These are phyloP conservation scores for Numida meleagris DNA, from an alignment of 2,113 vertebrate species.

Conservation along the genomic window DNA sequence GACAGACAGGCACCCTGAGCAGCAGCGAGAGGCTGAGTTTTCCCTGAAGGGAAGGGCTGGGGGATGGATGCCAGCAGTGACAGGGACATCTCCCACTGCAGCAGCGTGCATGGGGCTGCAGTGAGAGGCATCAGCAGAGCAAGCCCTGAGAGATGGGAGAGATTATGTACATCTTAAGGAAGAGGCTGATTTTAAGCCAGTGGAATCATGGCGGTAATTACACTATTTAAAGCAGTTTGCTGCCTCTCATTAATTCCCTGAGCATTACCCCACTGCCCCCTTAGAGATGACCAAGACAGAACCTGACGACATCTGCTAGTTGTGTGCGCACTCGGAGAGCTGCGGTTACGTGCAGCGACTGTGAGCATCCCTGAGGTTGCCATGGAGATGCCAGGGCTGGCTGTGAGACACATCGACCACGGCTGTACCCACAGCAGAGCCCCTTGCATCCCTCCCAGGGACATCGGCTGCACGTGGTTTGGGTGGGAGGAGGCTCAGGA, in stretches of 20 bases:
- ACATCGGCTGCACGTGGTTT: neutral
- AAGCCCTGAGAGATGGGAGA: neutral
- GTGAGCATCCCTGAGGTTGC: conserved; percentile 61
- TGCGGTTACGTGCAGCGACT: neutral
- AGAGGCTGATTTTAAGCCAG: neutral
- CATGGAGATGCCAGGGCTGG: conserved; percentile 66
- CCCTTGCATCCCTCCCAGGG: neutral
- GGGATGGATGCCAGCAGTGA: neutral
- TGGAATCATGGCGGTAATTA: neutral
- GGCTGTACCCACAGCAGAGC: neutral
- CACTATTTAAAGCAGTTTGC: neutral
- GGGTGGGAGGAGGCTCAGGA: neutral
- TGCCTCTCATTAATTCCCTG: conserved; percentile 21
- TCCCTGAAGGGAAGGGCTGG: neutral
- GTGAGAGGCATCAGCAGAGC: neutral
- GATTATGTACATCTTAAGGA: neutral
- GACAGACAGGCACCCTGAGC: neutral
- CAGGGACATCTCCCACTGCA: fast-evolving
- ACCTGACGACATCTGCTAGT: conserved; percentile 21
- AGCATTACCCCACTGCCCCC: neutral
- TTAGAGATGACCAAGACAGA: conserved; percentile 43
- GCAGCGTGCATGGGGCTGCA: neutral
- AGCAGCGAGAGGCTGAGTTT: neutral
- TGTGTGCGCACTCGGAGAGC: neutral
- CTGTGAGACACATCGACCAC: conserved; percentile 2